Percentiles rank a stretch among this genome's conserved stretches.
These are phyloP conservation scores for Hiodon alosoides DNA, from an alignment of 2,113 vertebrate species.

Conservation along the genomic window DNA sequence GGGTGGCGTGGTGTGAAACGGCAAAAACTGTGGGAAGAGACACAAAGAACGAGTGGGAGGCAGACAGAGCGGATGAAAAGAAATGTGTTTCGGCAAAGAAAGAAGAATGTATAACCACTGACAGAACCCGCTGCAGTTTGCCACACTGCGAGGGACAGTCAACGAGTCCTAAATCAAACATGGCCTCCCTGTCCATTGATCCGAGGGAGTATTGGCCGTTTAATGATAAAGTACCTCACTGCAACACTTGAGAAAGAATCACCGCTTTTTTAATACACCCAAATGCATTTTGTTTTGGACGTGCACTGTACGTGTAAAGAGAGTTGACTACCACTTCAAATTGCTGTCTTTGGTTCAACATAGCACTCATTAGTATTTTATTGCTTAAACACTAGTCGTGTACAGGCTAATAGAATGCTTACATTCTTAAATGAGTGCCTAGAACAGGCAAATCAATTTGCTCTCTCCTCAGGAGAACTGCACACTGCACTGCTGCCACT, in stretches of 20 bases:
- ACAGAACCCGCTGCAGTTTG: not conserved
- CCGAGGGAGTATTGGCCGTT: not conserved
- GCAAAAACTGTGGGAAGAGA: slow-evolving; percentile 4
- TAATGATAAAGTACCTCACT: not conserved
- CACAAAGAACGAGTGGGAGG: slow-evolving; percentile 6
- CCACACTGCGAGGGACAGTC: not conserved
- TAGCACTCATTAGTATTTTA: not conserved
- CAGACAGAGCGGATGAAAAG: not conserved
- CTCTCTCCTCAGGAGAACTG: slow-evolving; percentile 1
- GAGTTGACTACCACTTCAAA: not conserved
- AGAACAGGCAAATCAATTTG: slow-evolving; percentile 15
- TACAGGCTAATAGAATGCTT: not conserved
- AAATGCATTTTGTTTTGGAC: not conserved
- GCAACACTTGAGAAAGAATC: not conserved
- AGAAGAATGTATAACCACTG: not conserved
- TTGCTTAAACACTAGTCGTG: not conserved
- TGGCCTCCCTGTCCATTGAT: not conserved
- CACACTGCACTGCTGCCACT: not conserved
- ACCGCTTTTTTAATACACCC: not conserved
- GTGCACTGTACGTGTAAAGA: not conserved
- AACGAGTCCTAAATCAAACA: slow-evolving; percentile 9
- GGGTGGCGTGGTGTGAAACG: not conserved
- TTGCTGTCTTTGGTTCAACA: not conserved
- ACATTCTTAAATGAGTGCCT: slow-evolving; percentile 5
- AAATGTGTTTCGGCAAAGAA: not conserved